These are phyloP conservation scores for Chiridota heheva DNA, from an alignment of 35 echinoderm and acorn worm species.

Conservation along the genomic window DNA sequence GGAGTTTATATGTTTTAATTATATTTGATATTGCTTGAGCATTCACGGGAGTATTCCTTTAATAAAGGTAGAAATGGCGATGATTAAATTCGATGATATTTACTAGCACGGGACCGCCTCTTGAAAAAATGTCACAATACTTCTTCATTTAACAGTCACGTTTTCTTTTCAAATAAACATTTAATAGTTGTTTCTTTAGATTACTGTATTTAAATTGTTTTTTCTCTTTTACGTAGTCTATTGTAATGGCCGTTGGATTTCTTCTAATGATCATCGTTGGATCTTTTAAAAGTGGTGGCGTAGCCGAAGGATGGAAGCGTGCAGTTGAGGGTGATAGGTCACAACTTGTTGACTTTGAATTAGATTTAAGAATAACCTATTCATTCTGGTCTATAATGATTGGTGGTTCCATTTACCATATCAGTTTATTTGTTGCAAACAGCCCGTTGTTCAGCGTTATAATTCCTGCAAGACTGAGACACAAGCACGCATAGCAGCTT, in stretches of 20 bases:
- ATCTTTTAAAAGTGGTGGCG: conserved; percentile 12
- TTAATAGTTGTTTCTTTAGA: too few relatives aligned
- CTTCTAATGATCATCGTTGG: background rate
- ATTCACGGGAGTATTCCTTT: too few relatives aligned
- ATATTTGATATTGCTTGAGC: too few relatives aligned
- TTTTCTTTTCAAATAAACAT: too few relatives aligned
- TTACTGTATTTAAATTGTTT: too few relatives aligned
- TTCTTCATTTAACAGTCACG: too few relatives aligned
- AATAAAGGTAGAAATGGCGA: too few relatives aligned
- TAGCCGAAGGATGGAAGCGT: conserved; percentile 31
- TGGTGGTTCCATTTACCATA: background rate
- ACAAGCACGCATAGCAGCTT: conserved; percentile 15
- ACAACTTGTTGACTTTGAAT: conserved; percentile 32
- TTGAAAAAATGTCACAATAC: too few relatives aligned
- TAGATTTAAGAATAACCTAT: conserved; percentile 36
- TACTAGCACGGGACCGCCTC: too few relatives aligned
- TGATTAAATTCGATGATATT: too few relatives aligned
- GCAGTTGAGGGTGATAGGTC: conserved; percentile 28
- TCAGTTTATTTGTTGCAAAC: conserved; percentile 15
- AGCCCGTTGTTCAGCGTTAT: conserved; percentile 24
- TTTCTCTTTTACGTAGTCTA: background rate
- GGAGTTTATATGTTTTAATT: too few relatives aligned
- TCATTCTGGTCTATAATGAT: conserved; percentile 55
- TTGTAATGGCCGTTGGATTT: background rate
- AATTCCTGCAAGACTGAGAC: conserved; percentile 26